Conservation (phyloP, 2,888 invertebrate genomes). For the Liodrosophila aerea region DNA sequence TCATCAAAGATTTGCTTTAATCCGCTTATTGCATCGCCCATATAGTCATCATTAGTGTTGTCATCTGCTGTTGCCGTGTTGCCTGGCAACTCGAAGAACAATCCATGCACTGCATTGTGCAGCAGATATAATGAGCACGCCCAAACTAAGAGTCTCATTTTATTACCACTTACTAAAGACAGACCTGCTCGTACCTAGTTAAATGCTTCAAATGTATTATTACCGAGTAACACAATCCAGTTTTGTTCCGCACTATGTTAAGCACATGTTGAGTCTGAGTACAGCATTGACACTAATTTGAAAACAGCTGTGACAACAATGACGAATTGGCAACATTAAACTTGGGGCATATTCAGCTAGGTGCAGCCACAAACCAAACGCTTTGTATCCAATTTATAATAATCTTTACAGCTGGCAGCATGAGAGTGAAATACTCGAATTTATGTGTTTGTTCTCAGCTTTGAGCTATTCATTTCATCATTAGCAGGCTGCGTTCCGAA, state of each 20-base stretch:
- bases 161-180: slow-evolving; percentile 15
- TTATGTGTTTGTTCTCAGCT: no score
- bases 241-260: slow-evolving; percentile 43
- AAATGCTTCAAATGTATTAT: slow-evolving; percentile 38
- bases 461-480: no score
- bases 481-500: no score
- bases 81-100: slow-evolving; percentile 28
- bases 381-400: no score
- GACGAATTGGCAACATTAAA: slow-evolving; percentile 6
- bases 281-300: slow-evolving; percentile 54
- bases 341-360: not conserved
- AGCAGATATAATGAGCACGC: slow-evolving; percentile 26
- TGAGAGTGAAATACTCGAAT: no score
- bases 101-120: slow-evolving; percentile 31
- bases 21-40: slow-evolving; percentile 19
- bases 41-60: slow-evolving; percentile 31
- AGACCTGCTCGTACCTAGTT: slow-evolving; percentile 23
- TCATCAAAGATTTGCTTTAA: slow-evolving; percentile 41
- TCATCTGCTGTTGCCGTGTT: slow-evolving; percentile 8
- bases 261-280: not conserved
- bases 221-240: slow-evolving; percentile 9
- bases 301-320: slow-evolving; percentile 51
- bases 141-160: slow-evolving; percentile 56
- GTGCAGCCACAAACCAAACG: not conserved
- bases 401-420: no score